These are phyloP conservation scores for Thomomys bottae DNA, from an alignment of 2,113 vertebrate species.

Conservation along the genomic window DNA sequence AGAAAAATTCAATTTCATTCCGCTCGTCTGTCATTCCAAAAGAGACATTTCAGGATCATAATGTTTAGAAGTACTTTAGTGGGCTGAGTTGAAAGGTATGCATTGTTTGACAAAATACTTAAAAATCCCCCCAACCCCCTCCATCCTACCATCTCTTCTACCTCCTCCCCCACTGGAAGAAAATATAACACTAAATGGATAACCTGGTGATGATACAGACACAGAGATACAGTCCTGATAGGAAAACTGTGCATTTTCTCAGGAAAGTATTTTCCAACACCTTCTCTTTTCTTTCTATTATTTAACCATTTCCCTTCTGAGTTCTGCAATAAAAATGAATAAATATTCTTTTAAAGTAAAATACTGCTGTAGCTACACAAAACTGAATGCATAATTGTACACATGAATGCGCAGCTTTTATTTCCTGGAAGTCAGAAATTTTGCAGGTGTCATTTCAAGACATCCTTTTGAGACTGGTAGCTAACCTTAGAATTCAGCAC, in stretches of 20 bases:
- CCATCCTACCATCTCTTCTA: neutral
- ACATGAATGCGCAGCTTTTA: neutral
- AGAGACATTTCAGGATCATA: neutral
- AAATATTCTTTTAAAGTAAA: conserved; percentile 24
- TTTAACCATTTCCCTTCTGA: neutral
- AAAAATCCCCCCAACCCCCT: neutral
- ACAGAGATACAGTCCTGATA: neutral
- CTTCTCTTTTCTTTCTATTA: neutral
- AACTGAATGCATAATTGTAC: conserved; percentile 14
- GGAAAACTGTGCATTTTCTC: neutral
- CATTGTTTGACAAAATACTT: neutral
- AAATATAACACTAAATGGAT: conserved; percentile 19
- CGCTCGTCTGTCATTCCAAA: neutral
- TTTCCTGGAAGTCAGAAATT: conserved; percentile 13
- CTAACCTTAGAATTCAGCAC: neutral
- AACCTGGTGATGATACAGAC: neutral
- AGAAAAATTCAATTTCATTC: conserved; percentile 5
- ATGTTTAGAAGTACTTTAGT: neutral
- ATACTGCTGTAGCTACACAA: neutral
- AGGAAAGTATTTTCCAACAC: neutral
- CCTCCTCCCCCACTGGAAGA: neutral
- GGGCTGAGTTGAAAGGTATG: neutral
- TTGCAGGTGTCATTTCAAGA: conserved; percentile 3
- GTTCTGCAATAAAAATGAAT: conserved; percentile 17
- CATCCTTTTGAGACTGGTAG: neutral